Evolutionary conservation across 2,888 invertebrate genomes (phyloP).

Genomic region (Acronicta leporina): DNA sequence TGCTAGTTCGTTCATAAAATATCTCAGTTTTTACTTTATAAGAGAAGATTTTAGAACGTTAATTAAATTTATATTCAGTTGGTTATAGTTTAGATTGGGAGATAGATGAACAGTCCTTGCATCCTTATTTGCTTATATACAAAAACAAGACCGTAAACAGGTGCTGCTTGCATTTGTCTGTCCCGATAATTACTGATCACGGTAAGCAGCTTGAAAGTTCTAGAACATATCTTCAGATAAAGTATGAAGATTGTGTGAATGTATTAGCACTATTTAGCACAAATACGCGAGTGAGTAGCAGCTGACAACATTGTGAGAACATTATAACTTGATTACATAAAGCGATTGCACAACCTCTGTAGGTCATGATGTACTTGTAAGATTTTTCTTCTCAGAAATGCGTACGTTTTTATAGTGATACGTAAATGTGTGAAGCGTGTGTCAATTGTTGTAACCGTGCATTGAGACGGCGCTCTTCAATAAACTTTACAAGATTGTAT

Average conservation of each 20-base stretch:
- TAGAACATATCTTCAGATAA: conserved; percentile 45
- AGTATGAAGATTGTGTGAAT: conserved; percentile 13
- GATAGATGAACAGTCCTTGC: not conserved
- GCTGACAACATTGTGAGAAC: conserved; percentile 61
- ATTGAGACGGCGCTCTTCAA: not conserved
- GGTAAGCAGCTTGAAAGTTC: conserved; percentile 35
- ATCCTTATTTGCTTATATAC: not conserved
- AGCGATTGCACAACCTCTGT: conserved; percentile 57
- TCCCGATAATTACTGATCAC: conserved; percentile 33
- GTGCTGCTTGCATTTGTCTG: conserved; percentile 13
- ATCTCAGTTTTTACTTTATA: too few relatives aligned
- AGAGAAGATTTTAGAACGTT: too few relatives aligned
- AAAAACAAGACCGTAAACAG: conserved; percentile 19
- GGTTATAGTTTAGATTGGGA: not conserved
- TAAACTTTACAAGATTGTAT: not conserved
- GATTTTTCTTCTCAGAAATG: conserved; percentile 39
- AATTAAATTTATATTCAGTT: too few relatives aligned
- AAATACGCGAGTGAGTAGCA: conserved; percentile 26
- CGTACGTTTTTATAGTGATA: conserved; percentile 36
- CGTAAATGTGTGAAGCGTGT: conserved; percentile 45
- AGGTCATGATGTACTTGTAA: conserved; percentile 55
- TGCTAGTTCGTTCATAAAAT: too few relatives aligned
- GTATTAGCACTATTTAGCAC: conserved; percentile 10
- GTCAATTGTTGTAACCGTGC: conserved; percentile 35
- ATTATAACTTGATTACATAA: conserved; percentile 64